A percentile compares a stretch with the other conserved stretches of the same genome.
Evolutionary conservation across 2,888 invertebrate species (phyloP).

Genomic region (Heterodera filipjevi): DNA sequence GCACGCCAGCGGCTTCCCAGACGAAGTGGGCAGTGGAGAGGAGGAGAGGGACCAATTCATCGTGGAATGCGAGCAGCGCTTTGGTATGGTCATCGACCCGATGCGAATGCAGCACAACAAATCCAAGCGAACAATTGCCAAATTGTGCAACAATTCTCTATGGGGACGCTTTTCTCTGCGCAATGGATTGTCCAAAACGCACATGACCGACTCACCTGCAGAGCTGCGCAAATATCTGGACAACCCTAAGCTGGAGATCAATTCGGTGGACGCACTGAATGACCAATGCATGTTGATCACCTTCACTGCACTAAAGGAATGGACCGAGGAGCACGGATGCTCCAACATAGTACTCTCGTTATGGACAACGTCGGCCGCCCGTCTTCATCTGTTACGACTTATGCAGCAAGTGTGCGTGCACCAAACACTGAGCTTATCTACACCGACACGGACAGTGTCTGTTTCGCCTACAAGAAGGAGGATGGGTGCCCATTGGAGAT

Average conservation of each 20-base stretch:
- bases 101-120: background rate
- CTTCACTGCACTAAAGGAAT: slow-evolving; percentile 10
- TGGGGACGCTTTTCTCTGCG: slow-evolving; percentile 26
- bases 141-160: slow-evolving; percentile 9
- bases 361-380: slow-evolving; percentile 25
- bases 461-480: slow-evolving; percentile 6
- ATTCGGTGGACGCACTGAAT: background rate
- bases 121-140: slow-evolving; percentile 12
- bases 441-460: slow-evolving; percentile 31
- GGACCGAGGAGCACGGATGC: slow-evolving; percentile 3
- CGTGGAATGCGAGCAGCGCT: slow-evolving; percentile 16
- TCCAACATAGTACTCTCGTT: slow-evolving; percentile 27
- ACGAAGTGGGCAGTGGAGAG: slow-evolving; percentile 11
- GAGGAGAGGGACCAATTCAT: slow-evolving; percentile 6
- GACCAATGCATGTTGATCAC: slow-evolving; percentile 10
- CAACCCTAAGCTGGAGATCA: slow-evolving; percentile 5
- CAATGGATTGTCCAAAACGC: slow-evolving; percentile 1
- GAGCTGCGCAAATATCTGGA: slow-evolving; percentile 3
- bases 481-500: slow-evolving; percentile 16
- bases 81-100: slow-evolving; percentile 17
- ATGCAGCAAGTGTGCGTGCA: slow-evolving; percentile 10
- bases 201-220: background rate
- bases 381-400: background rate
- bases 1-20: slow-evolving; percentile 24
- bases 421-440: slow-evolving; percentile 8